These are phyloP conservation scores for Lobophora halterata DNA, from an alignment of 2,888 invertebrate species.

Conservation along the genomic window DNA sequence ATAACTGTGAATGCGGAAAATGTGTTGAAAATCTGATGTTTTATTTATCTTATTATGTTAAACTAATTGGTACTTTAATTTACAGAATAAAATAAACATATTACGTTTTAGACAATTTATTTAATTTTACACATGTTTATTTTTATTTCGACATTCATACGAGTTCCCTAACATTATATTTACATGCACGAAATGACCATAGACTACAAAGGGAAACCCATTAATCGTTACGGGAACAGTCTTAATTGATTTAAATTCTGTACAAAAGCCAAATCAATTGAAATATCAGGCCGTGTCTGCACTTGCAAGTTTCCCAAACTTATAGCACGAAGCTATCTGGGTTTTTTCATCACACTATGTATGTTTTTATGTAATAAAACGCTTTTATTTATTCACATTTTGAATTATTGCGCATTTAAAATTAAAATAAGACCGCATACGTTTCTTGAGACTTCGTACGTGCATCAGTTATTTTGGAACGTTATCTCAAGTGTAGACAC, in stretches of 20 bases:
- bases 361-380: too few relatives aligned
- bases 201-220: constrained; percentile 39
- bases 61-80: neutral
- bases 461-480: too few relatives aligned
- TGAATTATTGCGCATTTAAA: too few relatives aligned
- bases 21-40: constrained; percentile 15
- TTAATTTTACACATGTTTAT: constrained; percentile 78
- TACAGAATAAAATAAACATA: constrained; percentile 33
- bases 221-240: constrained; percentile 45
- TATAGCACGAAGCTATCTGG: too few relatives aligned
- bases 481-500: too few relatives aligned
- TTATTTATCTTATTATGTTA: neutral
- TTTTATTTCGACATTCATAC: too few relatives aligned
- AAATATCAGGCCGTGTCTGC: too few relatives aligned
- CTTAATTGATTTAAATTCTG: constrained; percentile 54
- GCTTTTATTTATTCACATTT: too few relatives aligned
- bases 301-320: too few relatives aligned
- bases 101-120: constrained; percentile 77
- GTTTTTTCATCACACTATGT: too few relatives aligned
- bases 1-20: constrained; percentile 1
- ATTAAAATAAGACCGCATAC: too few relatives aligned
- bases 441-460: too few relatives aligned
- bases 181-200: constrained; percentile 73
- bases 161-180: constrained; percentile 70
- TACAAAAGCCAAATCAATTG: constrained; percentile 51